Base-by-base conservation (phyloP, 1,140 invertebrate species). In the Drosophila pallidifrons region DNA sequence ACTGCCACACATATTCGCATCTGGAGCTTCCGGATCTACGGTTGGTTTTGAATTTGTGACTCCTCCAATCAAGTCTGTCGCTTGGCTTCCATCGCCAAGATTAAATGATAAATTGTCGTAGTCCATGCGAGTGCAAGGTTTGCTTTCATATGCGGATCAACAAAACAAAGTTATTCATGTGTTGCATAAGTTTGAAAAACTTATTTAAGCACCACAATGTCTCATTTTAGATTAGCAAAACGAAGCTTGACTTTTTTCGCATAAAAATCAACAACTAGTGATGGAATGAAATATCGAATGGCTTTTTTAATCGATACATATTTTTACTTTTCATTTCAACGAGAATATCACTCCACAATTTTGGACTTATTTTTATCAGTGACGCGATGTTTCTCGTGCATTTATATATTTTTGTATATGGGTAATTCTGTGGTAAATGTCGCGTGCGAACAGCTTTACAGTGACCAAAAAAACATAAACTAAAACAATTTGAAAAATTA, bases 191-290 rank as follows among this genome's bases (percentile, higher is more conserved):
- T 28, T 2, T 13, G 20, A 25, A 25, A 25, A 25, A 7, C 7
- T 25, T 5, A 45, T 55, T 87, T 80, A 71, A 41, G 74, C 51
- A 72, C 66, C 55, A 8, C 10, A 15, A 10, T 6, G 16, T 41
- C 7, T 25, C 28, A 67, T 64, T 69, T 20, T 70, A 66, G 46
- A 20, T 60, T 63, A 15, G 4, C 32, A 16, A 32, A 45, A 2
- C 52, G 11, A 52, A 65, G 38, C 67, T 71, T 28, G 11, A 59
- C n/a, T 80, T 82, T 88, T 25, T 89, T 79, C 67, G 61, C 81
- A 71, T 47, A 70, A 88, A 87, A 87, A 85, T 88, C 85, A 89
- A 89, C 85, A 88, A 79, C 75, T 72, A 86, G 54, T 58, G 77
- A 73, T 72, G 75, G 30, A 47, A 13, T 16, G 15, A 4, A 54